A percentile compares a stretch with the other conserved stretches of the same genome.
These are phyloP conservation scores for Polyergus mexicanus DNA, from an alignment of 1,140 invertebrate species.

Conservation along the genomic window DNA sequence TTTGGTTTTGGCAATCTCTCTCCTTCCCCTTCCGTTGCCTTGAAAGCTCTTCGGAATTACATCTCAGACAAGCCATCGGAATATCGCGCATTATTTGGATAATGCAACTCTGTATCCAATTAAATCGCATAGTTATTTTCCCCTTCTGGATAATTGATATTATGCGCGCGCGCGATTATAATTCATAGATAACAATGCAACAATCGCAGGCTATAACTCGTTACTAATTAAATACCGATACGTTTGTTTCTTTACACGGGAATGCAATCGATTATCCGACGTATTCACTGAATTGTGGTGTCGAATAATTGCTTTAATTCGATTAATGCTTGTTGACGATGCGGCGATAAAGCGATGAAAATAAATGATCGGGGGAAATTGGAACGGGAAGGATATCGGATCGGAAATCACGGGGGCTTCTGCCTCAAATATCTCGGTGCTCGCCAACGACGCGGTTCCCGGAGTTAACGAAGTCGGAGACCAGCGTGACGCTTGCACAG, in stretches of 20 bases:
- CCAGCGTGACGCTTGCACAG: background rate
- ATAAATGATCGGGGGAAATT: conserved; percentile 34
- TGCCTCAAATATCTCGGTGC: background rate
- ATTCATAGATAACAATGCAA: conserved; percentile 47
- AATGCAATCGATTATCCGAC: conserved; percentile 16
- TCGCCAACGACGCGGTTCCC: background rate
- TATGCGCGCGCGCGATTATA: background rate
- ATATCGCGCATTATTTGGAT: background rate
- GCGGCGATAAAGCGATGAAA: conserved; percentile 28
- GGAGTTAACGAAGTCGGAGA: conserved; percentile 13
- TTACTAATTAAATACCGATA: conserved; percentile 15
- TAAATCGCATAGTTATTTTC: conserved; percentile 13
- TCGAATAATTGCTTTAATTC: conserved; percentile 53
- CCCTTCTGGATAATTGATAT: conserved; percentile 29
- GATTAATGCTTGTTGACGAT: conserved; percentile 34
- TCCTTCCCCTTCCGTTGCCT: background rate
- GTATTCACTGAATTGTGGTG: conserved; percentile 4
- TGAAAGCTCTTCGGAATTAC: conserved; percentile 20
- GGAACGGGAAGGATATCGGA: background rate
- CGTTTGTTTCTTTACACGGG: background rate
- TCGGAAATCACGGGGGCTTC: conserved; percentile 18
- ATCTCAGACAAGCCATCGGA: background rate
- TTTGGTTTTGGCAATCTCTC: conserved; percentile 10
- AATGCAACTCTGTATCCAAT: conserved; percentile 9
- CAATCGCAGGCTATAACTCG: conserved; percentile 6